phyloP scores from a whole-genome alignment of 1,140 invertebrate species.

The Coptotermes formosanus region DNA sequence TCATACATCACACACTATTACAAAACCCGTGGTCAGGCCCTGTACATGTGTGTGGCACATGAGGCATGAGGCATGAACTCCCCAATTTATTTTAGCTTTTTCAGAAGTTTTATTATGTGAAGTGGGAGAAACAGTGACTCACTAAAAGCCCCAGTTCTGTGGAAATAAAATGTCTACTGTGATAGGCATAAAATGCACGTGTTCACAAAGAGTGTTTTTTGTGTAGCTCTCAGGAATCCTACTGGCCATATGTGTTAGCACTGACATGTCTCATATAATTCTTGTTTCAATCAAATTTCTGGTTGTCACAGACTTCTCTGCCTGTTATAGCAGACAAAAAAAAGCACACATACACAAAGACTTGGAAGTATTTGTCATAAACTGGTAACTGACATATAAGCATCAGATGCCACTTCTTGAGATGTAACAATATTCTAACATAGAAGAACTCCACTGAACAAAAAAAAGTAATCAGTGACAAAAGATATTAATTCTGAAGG shows the following conservation, averaged over 20 bases:
- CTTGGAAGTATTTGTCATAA: neutral
- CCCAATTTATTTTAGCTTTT: neutral
- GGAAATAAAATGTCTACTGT: neutral
- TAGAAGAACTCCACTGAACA: neutral
- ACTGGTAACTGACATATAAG: neutral
- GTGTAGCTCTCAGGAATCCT: neutral
- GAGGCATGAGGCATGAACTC: neutral
- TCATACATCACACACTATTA: neutral
- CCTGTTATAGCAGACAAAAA: neutral
- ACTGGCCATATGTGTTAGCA: neutral
- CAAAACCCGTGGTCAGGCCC: neutral
- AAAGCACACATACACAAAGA: neutral
- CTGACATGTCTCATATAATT: neutral
- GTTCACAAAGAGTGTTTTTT: too few species aligned
- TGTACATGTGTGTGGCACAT: neutral
- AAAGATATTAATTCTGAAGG: neutral
- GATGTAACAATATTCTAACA: neutral
- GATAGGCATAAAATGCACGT: neutral
- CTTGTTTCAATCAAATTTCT: neutral
- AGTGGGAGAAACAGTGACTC: neutral
- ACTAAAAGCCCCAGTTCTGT: neutral
- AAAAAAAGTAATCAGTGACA: neutral
- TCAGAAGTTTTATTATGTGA: constrained; percentile 3
- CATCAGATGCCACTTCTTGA: neutral
- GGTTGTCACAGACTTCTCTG: neutral